These are phyloP conservation scores for Chlorops oryzae DNA, from an alignment of 1,140 invertebrate genomes.

Conservation along the genomic window DNA sequence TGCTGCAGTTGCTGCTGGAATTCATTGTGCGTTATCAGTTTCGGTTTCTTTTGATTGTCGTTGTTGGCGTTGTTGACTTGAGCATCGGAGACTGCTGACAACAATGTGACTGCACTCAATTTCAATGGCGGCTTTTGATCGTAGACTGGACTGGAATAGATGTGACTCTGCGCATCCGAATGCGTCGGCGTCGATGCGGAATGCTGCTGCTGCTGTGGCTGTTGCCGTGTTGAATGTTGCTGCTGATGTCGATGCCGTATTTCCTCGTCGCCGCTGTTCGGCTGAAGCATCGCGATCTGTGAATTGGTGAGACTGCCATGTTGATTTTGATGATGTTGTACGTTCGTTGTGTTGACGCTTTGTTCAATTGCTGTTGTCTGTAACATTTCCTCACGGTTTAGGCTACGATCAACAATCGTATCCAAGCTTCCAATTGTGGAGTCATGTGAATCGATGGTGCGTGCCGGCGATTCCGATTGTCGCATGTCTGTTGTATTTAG, in stretches of 20 bases:
- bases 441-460: conserved; percentile 43
- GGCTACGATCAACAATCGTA: conserved; percentile 40
- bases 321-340: conserved; percentile 7
- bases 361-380: conserved; percentile 33
- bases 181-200: too few species aligned
- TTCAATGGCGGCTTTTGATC: conserved; percentile 37
- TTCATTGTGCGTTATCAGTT: conserved; percentile 37
- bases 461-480: conserved; percentile 40
- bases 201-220: conserved; percentile 20
- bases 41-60: conserved; percentile 21
- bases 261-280: conserved; percentile 13
- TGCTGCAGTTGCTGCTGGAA: conserved; percentile 40
- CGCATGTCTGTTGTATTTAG: conserved; percentile 13
- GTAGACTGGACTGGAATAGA: conserved; percentile 44
- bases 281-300: conserved; percentile 34
- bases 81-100: conserved; percentile 17
- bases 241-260: conserved; percentile 5
- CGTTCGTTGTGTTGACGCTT: conserved; percentile 34
- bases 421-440: conserved; percentile 43
- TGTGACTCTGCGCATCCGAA: conserved; percentile 45
- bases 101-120: conserved; percentile 24
- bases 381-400: conserved; percentile 31
- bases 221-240: conserved; percentile 13
- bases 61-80: conserved; percentile 3
- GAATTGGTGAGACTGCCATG: conserved; percentile 36